Evolutionary conservation across 2,888 invertebrate genomes (phyloP).

Genomic region (Pegoplata infirma): DNA sequence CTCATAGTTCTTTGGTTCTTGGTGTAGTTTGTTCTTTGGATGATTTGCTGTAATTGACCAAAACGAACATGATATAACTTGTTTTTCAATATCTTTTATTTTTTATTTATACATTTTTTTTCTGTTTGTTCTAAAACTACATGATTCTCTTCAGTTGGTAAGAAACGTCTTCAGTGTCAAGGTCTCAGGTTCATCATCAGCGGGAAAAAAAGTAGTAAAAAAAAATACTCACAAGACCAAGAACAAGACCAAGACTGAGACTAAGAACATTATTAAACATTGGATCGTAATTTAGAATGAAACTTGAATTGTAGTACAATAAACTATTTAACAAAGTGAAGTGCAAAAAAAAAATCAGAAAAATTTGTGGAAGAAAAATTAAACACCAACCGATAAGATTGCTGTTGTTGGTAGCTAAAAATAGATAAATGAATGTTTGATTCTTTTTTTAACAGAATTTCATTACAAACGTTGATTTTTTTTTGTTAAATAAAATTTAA

Average conservation of each 20-base stretch:
- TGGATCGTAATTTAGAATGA: slow-evolving; percentile 43
- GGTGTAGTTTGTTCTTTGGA: slow-evolving; percentile 41
- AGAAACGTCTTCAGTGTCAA: slow-evolving; percentile 79
- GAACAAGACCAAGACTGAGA: slow-evolving; percentile 29
- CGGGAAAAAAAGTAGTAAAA: slow-evolving; percentile 35
- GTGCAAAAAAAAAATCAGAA: slow-evolving; percentile 6
- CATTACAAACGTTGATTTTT: slow-evolving; percentile 21
- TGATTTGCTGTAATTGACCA: slow-evolving; percentile 69
- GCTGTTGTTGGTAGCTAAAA: slow-evolving; percentile 40
- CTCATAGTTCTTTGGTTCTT: slow-evolving; percentile 12
- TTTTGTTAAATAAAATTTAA: slow-evolving; percentile 36
- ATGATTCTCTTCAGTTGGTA: slow-evolving; percentile 71
- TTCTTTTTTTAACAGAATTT: slow-evolving; percentile 17
- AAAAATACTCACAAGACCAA: slow-evolving; percentile 19
- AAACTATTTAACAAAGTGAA: slow-evolving; percentile 36
- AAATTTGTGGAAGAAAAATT: neutral
- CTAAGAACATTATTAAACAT: slow-evolving; percentile 29
- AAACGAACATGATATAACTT: slow-evolving; percentile 71
- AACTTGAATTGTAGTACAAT: slow-evolving; percentile 33
- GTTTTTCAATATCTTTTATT: slow-evolving; percentile 59
- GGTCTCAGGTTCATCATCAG: slow-evolving; percentile 76
- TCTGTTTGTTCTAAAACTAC: neutral
- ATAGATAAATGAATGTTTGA: slow-evolving; percentile 32
- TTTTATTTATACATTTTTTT: no score
- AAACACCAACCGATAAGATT: slow-evolving; percentile 31